These are phyloP conservation scores for Agonopterix heracliana DNA, from an alignment of 2,888 invertebrate genomes.

Conservation along the genomic window DNA sequence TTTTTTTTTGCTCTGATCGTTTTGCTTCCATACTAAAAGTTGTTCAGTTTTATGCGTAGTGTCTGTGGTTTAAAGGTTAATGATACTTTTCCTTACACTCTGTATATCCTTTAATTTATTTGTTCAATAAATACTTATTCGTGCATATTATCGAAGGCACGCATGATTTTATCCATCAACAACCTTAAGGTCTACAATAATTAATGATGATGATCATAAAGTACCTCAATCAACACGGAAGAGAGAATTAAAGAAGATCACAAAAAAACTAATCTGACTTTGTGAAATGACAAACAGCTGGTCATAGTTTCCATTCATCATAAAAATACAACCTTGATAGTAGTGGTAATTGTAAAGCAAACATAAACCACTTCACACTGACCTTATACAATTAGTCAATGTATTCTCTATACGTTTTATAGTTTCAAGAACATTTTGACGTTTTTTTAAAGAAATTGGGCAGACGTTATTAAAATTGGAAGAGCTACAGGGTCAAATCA, in stretches of 20 bases:
- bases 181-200: too few relatives aligned
- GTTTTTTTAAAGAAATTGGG: not conserved
- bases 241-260: not conserved
- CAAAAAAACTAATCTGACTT: conserved; percentile 7
- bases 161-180: too few relatives aligned
- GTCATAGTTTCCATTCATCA: conserved; percentile 25
- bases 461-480: not conserved
- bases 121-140: too few relatives aligned
- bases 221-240: conserved; percentile 1
- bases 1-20: too few relatives aligned
- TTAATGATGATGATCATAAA: not conserved
- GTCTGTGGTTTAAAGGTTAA: too few relatives aligned
- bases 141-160: too few relatives aligned
- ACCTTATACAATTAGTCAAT: conserved; percentile 57
- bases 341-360: conserved; percentile 52
- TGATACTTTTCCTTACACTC: too few relatives aligned
- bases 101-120: too few relatives aligned
- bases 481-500: too few relatives aligned
- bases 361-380: conserved; percentile 46
- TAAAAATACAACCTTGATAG: conserved; percentile 40
- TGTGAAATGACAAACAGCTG: conserved; percentile 15
- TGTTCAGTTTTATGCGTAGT: too few relatives aligned
- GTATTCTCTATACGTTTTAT: conserved; percentile 16
- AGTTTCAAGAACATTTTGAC: conserved; percentile 1
- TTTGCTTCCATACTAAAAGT: too few relatives aligned